A percentile compares a stretch with the other conserved stretches of the same genome.
phyloP scores from a whole-genome alignment of 2,888 invertebrate genomes.

The Aplocera efformata region DNA sequence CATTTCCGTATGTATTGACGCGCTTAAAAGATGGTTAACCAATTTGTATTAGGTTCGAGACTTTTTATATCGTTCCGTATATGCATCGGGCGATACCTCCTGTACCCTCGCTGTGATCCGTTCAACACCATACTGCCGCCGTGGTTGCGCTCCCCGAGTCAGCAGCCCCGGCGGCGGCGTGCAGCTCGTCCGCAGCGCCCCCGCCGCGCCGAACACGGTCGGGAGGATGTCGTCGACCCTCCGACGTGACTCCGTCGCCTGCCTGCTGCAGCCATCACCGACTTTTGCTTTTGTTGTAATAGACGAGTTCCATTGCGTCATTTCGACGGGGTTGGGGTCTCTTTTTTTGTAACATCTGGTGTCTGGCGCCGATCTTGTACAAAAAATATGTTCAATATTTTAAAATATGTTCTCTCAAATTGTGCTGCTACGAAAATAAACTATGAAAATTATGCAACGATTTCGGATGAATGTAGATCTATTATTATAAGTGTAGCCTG shows the following conservation, averaged over 20 bases:
- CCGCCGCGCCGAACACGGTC: constrained; percentile 3
- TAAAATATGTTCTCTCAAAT: not conserved
- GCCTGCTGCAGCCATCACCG: constrained; percentile 27
- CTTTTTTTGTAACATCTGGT: constrained; percentile 13
- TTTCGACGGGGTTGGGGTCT: constrained; percentile 8
- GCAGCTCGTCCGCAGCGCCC: constrained; percentile 42
- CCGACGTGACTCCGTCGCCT: constrained; percentile 30
- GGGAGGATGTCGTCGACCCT: constrained; percentile 28
- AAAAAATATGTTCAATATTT: too few relatives aligned
- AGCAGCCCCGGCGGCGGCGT: constrained; percentile 29
- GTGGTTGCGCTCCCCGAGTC: constrained; percentile 26
- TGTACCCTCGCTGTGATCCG: constrained; percentile 1
- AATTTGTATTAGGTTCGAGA: not conserved
- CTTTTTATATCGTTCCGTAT: not conserved
- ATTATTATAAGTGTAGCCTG: too few relatives aligned
- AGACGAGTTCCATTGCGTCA: constrained; percentile 14
- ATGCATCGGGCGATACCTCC: too few relatives aligned
- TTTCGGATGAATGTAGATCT: too few relatives aligned
- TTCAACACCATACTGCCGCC: constrained; percentile 5
- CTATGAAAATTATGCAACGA: not conserved
- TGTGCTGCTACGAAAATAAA: not conserved
- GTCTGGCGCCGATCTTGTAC: constrained; percentile 9
- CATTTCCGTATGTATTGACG: too few relatives aligned
- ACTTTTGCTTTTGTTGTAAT: constrained; percentile 35
- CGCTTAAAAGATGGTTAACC: too few relatives aligned